Base-by-base conservation (phyloP, 37 sponge, comb jelly and placozoan genomes). In the Amphimedon queenslandica region DNA sequence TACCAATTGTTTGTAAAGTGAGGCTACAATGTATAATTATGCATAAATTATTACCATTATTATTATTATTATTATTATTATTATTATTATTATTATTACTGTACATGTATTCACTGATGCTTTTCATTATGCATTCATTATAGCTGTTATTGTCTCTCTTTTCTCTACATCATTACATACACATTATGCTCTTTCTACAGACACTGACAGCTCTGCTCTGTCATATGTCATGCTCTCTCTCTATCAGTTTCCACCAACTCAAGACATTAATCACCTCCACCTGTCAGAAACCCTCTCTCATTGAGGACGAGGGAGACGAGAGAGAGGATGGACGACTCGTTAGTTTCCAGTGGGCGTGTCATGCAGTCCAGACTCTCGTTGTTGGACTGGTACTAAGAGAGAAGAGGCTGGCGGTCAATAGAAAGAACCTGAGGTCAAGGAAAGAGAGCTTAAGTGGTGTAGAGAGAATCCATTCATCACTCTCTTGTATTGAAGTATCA, bases 201-300 rank as follows among this genome's bases (percentile, higher is more conserved):
- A 38, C 67, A 18, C 20, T 66, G 20, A 21, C 36, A 3, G 4
- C 10, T 31, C 37, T 66, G 5, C 20, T 35, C 10, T 5, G 35
- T 18, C 37, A 34, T 10, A 34, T 35, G 18, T 24, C 32, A 3
- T 10, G 4, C 37, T 38, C 67, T 35, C 67, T 31, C 67, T 35
- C 67, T 31, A 36, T 66, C 37, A 4, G 38, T 23, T 66, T n/a
- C n/a, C n/a, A n/a, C n/a, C 70, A 70, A 70, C 43, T 70, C 42
- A 20, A 39, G 21, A 42, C 21, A 5, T 51, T 42, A 25, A 39
- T 70, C 30, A 23, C 30, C 23, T 25, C 70, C 27, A 42, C 70
- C 11, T 23, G 42, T 40, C 6, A 25, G n/a, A 25, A 28, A 20
- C 53, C 21, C 47, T 6, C 3, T 70, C 36, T 8, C 39, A 8